Evolutionary conservation across 2,797 vertebrate genomes (phyloP).

Genomic region (Glossophaga mutica): DNA sequence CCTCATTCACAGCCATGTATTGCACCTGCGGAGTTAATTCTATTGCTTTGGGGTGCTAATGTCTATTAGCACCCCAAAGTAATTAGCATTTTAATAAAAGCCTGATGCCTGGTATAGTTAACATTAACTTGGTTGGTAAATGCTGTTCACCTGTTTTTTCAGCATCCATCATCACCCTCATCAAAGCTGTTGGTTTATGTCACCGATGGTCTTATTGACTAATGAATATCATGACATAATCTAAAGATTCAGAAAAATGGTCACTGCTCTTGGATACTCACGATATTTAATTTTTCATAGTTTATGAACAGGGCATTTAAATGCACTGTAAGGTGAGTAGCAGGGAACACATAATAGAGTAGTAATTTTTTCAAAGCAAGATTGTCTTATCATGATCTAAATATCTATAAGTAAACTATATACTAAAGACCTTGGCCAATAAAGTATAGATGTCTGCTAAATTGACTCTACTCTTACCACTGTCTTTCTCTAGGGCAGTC

Average conservation of each 20-base stretch:
- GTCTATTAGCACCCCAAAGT: constrained; percentile 9
- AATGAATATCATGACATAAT: background rate
- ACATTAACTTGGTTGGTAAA: constrained; percentile 1
- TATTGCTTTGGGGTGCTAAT: background rate
- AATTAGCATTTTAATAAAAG: constrained; percentile 61
- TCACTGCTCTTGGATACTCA: background rate
- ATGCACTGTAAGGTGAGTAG: background rate
- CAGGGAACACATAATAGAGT: background rate
- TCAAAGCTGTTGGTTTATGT: background rate
- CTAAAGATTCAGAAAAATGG: background rate
- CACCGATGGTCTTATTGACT: background rate
- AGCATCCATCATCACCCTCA: background rate
- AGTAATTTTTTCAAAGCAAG: background rate
- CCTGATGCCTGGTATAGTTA: background rate
- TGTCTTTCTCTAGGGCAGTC: background rate
- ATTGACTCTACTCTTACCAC: background rate
- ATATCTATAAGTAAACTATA: background rate
- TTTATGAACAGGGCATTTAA: background rate
- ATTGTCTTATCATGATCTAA: background rate
- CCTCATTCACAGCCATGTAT: constrained; percentile 3
- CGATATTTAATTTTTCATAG: background rate
- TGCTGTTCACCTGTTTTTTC: background rate
- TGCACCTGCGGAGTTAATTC: constrained; percentile 41
- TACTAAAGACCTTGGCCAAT: background rate
- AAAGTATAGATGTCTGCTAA: background rate